Conservation (phyloP, 2,888 invertebrate species). For the Chrysolina oricalcia region DNA sequence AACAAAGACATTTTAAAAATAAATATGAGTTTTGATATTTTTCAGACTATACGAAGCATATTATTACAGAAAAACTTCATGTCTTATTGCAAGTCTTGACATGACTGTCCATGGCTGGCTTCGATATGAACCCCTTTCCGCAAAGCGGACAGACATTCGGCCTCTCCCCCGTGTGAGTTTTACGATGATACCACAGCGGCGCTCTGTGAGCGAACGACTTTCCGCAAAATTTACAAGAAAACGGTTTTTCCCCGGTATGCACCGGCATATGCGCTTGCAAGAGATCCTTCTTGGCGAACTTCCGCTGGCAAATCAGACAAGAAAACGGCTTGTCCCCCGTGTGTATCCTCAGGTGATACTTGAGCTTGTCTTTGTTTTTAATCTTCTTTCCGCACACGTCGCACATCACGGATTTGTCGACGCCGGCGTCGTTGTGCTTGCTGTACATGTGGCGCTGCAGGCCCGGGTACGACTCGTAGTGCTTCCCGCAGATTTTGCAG, state of each 20-base stretch:
- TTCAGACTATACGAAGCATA: background rate
- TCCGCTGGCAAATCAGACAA: slow-evolving; percentile 75
- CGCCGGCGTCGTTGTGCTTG: slow-evolving; percentile 65
- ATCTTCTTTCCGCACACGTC: slow-evolving; percentile 65
- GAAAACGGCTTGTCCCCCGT: slow-evolving; percentile 76
- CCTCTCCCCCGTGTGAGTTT: slow-evolving; percentile 75
- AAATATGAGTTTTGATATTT: too few relatives aligned
- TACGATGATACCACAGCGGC: slow-evolving; percentile 72
- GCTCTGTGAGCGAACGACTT: slow-evolving; percentile 70
- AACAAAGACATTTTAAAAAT: too few relatives aligned
- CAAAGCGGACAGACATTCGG: slow-evolving; percentile 74
- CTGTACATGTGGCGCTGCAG: slow-evolving; percentile 68
- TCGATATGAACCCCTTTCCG: slow-evolving; percentile 68
- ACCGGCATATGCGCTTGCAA: slow-evolving; percentile 65
- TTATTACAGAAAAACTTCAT: background rate
- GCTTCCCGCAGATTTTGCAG: slow-evolving; percentile 73
- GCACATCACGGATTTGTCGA: slow-evolving; percentile 71
- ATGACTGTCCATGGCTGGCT: slow-evolving; percentile 65
- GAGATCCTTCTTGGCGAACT: slow-evolving; percentile 71
- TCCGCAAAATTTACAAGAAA: slow-evolving; percentile 61
- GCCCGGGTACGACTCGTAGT: slow-evolving; percentile 67
- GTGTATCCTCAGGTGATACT: slow-evolving; percentile 76
- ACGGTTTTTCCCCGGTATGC: slow-evolving; percentile 68
- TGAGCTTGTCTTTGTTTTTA: slow-evolving; percentile 63
- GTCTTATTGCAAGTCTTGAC: slow-evolving; percentile 60